Base-by-base conservation (phyloP, 2,113 vertebrate species). In the Hemiprocne comata region DNA sequence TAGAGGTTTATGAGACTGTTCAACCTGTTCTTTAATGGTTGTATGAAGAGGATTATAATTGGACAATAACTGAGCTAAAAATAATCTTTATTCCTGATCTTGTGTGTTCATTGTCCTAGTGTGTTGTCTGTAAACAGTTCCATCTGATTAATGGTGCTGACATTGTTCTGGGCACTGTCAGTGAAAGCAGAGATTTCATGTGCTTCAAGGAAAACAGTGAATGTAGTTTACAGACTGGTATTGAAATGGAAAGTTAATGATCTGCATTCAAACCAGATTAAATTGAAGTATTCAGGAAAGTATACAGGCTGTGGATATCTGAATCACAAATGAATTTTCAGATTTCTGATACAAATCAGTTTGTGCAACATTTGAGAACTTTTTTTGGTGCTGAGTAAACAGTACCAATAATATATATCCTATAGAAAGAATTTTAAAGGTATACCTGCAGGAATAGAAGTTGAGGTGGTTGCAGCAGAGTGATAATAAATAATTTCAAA, bases 1-100 rank as follows among this genome's bases (percentile, higher is more conserved):
- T 72, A 81, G 92, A 93, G 76, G 38, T 89, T 96, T 90, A 85
- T 90, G 84, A 85, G 42, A 65, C 77, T 93, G 71, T 65, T 84
- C n/a, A 85, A 92, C 76, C 87, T 94, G 87, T 90, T 93, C 72
- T 95, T 94, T 70, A 82, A 77, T 88, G 80, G 29, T 95, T 94
- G 57, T 93, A 34, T 36, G 57, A 67, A 91, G 82, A 81, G 51
- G 70, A 85, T 55, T 69, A 17, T 78, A 92, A 53, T 23, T 64
- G 83, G 89, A 83, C 72, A 80, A 50, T 54, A 78, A 36, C 79
- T 78, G 61, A 79, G 50, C 87, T 81, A 86, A 82, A 54, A 66
- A 58, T 92, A 86, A 77, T 90, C 89, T 90, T 69, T 64, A 51
- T 53, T 90, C 90, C 78, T 57, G 36, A 89, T 92, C 71, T 85